A percentile compares a stretch with the other conserved stretches of the same genome.
Evolutionary conservation across 2,797 vertebrate species (phyloP).

Genomic region (Poecile montanus): DNA sequence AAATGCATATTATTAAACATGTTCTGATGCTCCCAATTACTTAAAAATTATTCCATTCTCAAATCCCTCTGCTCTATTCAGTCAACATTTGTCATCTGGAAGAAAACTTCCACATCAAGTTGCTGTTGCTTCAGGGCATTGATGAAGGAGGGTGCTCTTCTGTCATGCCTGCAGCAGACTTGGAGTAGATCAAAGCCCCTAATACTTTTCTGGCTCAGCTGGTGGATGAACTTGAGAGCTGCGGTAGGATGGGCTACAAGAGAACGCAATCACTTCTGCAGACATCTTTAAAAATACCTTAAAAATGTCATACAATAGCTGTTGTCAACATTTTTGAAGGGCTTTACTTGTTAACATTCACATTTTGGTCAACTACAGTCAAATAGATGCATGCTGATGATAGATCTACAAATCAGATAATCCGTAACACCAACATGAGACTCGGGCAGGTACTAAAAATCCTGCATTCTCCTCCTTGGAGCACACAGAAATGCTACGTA

Average conservation of each 20-base stretch:
- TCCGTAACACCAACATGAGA: neutral
- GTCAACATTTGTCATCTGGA: constrained; percentile 13
- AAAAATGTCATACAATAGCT: neutral
- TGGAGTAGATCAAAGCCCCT: constrained; percentile 11
- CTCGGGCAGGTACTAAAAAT: neutral
- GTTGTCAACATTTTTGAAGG: neutral
- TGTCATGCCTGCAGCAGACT: neutral
- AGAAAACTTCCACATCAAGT: constrained; percentile 8
- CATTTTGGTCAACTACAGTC: neutral
- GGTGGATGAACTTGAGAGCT: neutral
- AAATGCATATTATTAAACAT: constrained; percentile 17
- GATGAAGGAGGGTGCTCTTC: neutral
- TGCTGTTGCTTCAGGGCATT: neutral
- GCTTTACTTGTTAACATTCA: neutral
- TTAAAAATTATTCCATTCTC: neutral
- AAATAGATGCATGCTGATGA: neutral
- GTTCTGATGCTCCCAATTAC: neutral
- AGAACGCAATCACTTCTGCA: neutral
- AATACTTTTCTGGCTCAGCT: neutral
- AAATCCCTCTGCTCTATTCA: constrained; percentile 18
- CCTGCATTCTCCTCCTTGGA: neutral
- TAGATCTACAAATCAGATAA: neutral
- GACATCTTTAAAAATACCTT: neutral
- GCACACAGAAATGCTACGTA: fast-evolving
- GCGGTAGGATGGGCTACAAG: neutral